Conservation (phyloP, 2,113 vertebrate genomes). For the Buteo buteo region DNA sequence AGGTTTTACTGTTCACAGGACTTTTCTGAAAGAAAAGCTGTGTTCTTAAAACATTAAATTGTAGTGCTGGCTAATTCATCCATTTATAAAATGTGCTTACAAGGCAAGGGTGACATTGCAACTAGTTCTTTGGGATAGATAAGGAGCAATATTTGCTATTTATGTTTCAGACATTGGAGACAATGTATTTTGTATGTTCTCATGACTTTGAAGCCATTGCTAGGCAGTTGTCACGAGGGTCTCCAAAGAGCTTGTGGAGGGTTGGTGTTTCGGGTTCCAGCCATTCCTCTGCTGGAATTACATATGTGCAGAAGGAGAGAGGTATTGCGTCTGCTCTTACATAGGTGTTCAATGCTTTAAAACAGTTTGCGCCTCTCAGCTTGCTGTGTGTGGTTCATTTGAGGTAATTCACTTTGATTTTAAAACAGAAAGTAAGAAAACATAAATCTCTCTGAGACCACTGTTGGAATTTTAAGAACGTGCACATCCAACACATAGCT, state of each 20-base stretch:
- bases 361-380: not conserved
- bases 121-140: not conserved
- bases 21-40: not conserved
- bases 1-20: not conserved
- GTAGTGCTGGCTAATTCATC: not conserved
- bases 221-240: not conserved
- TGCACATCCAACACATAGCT: fast-evolving
- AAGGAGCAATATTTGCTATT: not conserved
- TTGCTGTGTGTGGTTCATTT: not conserved
- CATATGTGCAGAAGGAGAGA: not conserved
- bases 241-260: not conserved
- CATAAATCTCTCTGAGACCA: not conserved
- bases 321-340: not conserved
- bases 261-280: not conserved
- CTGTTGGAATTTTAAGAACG: not conserved
- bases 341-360: not conserved
- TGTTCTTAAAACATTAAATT: not conserved
- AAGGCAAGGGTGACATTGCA: not conserved
- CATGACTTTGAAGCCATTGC: not conserved
- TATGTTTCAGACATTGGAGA: not conserved
- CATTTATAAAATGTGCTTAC: not conserved
- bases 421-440: not conserved
- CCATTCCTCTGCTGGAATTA: not conserved
- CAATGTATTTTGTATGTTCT: not conserved
- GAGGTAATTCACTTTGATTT: not conserved